Conservation (phyloP, 2,113 vertebrate species). For the Nansenia antarctica region DNA sequence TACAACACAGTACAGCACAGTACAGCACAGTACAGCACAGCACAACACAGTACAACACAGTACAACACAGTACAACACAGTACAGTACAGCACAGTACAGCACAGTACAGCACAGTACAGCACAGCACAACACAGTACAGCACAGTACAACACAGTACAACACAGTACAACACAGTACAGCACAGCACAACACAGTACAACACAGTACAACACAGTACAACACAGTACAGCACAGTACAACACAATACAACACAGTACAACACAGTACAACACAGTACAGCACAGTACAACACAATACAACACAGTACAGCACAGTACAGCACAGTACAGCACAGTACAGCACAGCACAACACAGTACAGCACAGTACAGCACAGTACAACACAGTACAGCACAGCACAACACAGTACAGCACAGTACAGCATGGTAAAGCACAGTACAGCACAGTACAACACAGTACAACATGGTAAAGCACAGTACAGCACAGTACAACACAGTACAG, state of each 20-base stretch:
- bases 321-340: too few species aligned
- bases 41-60: not conserved
- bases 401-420: not conserved
- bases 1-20: not conserved
- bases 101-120: not conserved
- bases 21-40: not conserved
- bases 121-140: not conserved
- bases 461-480: not conserved
- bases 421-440: not conserved
- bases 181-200: not conserved
- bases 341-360: not conserved
- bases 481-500: constrained; percentile 2
- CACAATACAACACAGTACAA: not conserved
- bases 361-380: not conserved
- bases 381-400: not conserved
- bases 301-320: not conserved
- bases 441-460: too few species aligned
- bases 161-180: too few species aligned
- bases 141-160: not conserved
- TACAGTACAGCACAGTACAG: not conserved
- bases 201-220: not conserved
- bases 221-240: not conserved
- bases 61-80: not conserved
- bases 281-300: not conserved
- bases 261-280: not conserved